Evolutionary conservation across 2,113 vertebrate genomes (phyloP).

Genomic region (Argyrosomus japonicus): DNA sequence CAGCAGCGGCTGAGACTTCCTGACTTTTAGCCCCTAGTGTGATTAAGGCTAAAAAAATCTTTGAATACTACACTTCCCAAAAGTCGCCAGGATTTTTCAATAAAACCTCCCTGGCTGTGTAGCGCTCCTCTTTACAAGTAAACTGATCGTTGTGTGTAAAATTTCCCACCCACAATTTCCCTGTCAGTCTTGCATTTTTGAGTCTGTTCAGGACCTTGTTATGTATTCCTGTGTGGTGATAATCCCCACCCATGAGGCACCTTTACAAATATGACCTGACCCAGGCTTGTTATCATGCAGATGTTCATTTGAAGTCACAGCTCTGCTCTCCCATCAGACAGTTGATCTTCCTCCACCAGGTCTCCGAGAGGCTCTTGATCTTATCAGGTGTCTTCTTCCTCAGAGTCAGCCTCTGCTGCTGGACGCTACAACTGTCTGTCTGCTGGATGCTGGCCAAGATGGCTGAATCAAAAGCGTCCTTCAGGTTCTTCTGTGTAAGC

Average conservation of each 20-base stretch:
- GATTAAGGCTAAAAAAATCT: background rate
- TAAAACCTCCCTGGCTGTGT: background rate
- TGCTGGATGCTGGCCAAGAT: slow-evolving; percentile 89
- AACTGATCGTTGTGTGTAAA: background rate
- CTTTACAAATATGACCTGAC: background rate
- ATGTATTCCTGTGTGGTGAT: background rate
- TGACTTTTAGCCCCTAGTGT: background rate
- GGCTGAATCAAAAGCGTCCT: slow-evolving; percentile 92
- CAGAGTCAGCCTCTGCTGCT: slow-evolving; percentile 79
- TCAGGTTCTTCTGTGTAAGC: slow-evolving; percentile 96
- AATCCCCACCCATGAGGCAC: slow-evolving; percentile 28
- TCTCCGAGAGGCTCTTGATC: slow-evolving; percentile 81
- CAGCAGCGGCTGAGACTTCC: background rate
- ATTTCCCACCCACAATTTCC: background rate
- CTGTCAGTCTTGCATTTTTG: background rate
- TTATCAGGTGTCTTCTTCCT: slow-evolving; percentile 80
- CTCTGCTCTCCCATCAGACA: slow-evolving; percentile 77
- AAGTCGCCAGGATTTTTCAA: background rate
- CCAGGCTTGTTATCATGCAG: background rate
- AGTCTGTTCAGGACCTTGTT: background rate
- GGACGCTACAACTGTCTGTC: slow-evolving; percentile 67
- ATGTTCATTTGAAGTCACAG: slow-evolving; percentile 63
- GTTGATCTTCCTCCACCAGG: slow-evolving; percentile 86
- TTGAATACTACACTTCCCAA: background rate
- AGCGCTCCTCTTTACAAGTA: background rate